Percentiles rank a stretch among this genome's conserved stretches.
Evolutionary conservation across 2,888 invertebrate species (phyloP).

Genomic region (Xanthorhoe spadicearia): DNA sequence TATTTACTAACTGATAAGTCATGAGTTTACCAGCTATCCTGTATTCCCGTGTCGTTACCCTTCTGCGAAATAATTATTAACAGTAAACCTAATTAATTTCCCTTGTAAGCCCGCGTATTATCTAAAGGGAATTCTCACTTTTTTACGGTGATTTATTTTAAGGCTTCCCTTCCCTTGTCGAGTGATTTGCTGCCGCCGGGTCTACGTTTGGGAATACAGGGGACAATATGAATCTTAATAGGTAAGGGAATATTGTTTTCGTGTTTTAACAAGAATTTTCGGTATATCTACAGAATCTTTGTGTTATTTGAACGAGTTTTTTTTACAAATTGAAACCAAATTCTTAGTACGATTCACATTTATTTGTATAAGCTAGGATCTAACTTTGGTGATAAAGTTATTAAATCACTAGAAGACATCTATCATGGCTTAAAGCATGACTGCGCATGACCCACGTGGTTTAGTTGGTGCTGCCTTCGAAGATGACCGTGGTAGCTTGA

Average conservation of each 20-base stretch:
- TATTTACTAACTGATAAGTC: too few species aligned
- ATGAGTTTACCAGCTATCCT: constrained; percentile 20
- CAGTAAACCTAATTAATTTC: constrained; percentile 66
- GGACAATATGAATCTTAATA: constrained; percentile 34
- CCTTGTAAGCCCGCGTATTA: constrained; percentile 55
- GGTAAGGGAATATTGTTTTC: constrained; percentile 19
- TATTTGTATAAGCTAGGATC: background rate
- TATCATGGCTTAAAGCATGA: too few species aligned
- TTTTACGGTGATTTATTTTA: constrained; percentile 50
- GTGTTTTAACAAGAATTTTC: background rate
- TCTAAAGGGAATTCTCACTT: constrained; percentile 52
- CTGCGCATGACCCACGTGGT: too few species aligned
- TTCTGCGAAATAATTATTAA: constrained; percentile 67
- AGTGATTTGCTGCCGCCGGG: constrained; percentile 44
- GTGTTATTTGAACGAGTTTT: background rate
- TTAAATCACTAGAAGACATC: too few species aligned
- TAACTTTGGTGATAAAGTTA: too few species aligned
- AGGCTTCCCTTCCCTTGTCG: constrained; percentile 44
- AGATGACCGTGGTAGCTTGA: too few species aligned
- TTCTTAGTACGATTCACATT: background rate
- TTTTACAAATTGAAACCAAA: background rate
- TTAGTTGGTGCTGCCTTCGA: too few species aligned
- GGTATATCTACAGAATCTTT: background rate
- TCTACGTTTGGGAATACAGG: constrained; percentile 36
- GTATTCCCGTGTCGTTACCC: constrained; percentile 50